phyloP scores from a whole-genome alignment of 2,797 vertebrate species.

The Valencia hispanica region DNA sequence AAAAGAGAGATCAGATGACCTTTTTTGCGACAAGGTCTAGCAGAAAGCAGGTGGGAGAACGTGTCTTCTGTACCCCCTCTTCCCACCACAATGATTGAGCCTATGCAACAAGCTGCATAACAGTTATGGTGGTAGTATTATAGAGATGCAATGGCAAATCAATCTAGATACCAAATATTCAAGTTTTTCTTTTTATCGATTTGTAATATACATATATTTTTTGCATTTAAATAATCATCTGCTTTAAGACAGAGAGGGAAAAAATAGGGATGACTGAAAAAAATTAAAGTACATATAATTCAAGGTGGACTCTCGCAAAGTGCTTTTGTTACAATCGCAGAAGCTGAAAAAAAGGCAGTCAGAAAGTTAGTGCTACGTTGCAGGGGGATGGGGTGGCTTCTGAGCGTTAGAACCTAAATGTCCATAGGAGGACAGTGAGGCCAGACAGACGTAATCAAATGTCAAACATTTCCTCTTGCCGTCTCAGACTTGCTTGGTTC shows the following conservation, averaged over 20 bases:
- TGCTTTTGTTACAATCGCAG: slow-evolving; percentile 85
- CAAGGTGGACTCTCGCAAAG: slow-evolving; percentile 85
- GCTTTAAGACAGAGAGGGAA: slow-evolving; percentile 62
- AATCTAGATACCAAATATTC: slow-evolving; percentile 80
- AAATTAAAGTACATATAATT: slow-evolving; percentile 74
- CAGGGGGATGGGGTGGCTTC: slow-evolving; percentile 42
- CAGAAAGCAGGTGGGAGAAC: slow-evolving; percentile 44
- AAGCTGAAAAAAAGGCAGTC: slow-evolving; percentile 76
- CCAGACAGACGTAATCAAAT: slow-evolving; percentile 45
- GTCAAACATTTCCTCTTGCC: slow-evolving; percentile 32
- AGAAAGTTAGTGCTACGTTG: slow-evolving; percentile 45
- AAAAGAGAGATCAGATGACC: slow-evolving; percentile 63
- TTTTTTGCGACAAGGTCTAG: slow-evolving; percentile 64
- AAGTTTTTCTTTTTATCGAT: slow-evolving; percentile 74
- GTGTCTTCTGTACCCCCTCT: slow-evolving; percentile 22
- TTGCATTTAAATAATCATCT: slow-evolving; percentile 82
- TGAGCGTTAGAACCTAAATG: slow-evolving; percentile 51
- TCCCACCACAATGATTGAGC: slow-evolving; percentile 39
- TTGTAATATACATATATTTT: slow-evolving; percentile 59
- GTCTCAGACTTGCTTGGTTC: slow-evolving; percentile 49
- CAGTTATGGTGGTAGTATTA: slow-evolving; percentile 41
- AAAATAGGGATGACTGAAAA: slow-evolving; percentile 72
- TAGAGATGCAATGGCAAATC: slow-evolving; percentile 66
- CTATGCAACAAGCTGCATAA: slow-evolving; percentile 63
- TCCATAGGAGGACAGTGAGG: slow-evolving; percentile 49